A percentile compares a stretch with the other conserved stretches of the same genome.
Conservation (phyloP, 2,797 vertebrate species). For the Phataginus tetradactyla region DNA sequence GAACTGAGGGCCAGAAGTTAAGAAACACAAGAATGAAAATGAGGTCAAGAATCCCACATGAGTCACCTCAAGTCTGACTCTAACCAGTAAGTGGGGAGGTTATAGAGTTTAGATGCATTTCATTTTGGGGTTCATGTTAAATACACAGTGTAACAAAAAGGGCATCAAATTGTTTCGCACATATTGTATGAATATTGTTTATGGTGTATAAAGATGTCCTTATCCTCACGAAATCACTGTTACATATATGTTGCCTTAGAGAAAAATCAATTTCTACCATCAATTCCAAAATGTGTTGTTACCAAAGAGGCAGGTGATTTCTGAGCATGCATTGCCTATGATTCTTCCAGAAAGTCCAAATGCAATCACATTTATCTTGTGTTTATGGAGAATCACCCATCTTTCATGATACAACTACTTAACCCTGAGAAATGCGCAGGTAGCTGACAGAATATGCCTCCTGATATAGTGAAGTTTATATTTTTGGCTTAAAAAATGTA, state of each 20-base stretch:
- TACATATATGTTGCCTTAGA: not conserved
- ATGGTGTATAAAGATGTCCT: not conserved
- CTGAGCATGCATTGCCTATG: fast-evolving
- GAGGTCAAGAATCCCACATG: not conserved
- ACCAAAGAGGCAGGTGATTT: not conserved
- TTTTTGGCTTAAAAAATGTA: slow-evolving; percentile 18
- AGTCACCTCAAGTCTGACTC: not conserved
- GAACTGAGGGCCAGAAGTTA: not conserved
- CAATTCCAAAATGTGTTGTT: not conserved
- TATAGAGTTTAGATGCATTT: not conserved
- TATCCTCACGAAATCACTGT: not conserved
- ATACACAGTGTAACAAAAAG: not conserved
- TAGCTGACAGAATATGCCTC: not conserved
- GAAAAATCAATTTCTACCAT: not conserved
- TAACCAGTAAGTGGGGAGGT: not conserved
- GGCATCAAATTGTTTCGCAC: not conserved
- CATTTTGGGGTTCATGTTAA: not conserved
- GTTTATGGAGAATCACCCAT: not conserved
- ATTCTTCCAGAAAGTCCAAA: not conserved
- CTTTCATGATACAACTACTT: not conserved
- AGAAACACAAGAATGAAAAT: not conserved
- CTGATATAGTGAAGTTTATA: not conserved
- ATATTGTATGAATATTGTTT: not conserved
- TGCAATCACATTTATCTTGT: not conserved
- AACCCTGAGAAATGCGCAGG: not conserved